Evolutionary conservation across 2,888 invertebrate species (phyloP).

Genomic region (Andrena marginata): DNA sequence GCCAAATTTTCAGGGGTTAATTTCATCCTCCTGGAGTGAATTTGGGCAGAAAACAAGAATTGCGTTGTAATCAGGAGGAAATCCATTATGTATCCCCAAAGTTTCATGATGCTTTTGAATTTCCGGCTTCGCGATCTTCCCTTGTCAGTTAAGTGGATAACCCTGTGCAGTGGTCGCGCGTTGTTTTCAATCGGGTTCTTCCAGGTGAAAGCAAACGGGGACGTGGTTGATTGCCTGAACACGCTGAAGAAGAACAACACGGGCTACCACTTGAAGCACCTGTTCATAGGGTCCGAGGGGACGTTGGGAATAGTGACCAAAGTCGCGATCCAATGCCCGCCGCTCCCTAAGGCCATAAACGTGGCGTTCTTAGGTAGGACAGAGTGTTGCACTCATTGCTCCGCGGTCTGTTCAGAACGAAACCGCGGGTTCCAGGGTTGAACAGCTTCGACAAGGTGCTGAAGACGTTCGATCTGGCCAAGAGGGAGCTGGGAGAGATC

Average conservation of each 20-base stretch:
- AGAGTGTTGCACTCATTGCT: background rate
- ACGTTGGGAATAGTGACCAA: conserved; percentile 97
- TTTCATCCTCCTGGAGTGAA: too few species aligned
- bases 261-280: conserved; percentile 97
- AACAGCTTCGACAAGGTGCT: conserved; percentile 92
- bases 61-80: too few species aligned
- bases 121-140: too few species aligned
- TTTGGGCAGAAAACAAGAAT: too few species aligned
- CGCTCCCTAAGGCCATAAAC: conserved; percentile 92
- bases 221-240: conserved; percentile 93
- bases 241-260: conserved; percentile 98
- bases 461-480: conserved; percentile 91
- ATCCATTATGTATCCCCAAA: too few species aligned
- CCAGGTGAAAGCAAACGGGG: conserved; percentile 94
- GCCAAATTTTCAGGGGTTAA: too few species aligned
- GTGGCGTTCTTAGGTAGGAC: conserved; percentile 94
- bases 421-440: conserved; percentile 87
- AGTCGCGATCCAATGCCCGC: conserved; percentile 95
- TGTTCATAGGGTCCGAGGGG: conserved; percentile 99
- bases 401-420: background rate
- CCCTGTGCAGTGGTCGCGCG: too few species aligned
- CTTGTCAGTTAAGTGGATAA: too few species aligned
- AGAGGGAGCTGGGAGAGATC: conserved; percentile 93
- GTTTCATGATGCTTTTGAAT: too few species aligned
- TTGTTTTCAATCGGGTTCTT: background rate